These are phyloP conservation scores for Serilophus lunatus DNA, from an alignment of 2,113 vertebrate genomes.

Conservation along the genomic window DNA sequence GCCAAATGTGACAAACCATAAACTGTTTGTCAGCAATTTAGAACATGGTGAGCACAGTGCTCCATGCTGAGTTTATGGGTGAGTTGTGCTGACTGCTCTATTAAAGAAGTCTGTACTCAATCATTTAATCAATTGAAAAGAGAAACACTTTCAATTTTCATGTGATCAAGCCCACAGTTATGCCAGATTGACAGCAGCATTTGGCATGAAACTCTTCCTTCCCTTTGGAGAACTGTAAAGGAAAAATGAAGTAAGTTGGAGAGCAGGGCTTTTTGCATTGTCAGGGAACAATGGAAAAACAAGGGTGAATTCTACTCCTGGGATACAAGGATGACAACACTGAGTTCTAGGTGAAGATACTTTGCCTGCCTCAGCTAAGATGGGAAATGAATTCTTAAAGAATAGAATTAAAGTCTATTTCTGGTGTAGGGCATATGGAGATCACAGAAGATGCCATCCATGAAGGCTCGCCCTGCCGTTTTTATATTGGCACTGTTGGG, in stretches of 20 bases:
- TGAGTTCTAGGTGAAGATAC: background rate
- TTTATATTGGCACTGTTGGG: background rate
- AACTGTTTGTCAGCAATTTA: constrained; percentile 51
- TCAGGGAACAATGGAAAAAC: background rate
- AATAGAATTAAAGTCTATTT: background rate
- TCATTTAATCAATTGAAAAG: constrained; percentile 46
- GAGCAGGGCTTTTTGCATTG: background rate
- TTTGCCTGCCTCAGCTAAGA: background rate
- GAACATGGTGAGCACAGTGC: background rate
- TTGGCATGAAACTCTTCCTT: constrained; percentile 17
- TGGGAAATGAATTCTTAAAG: background rate
- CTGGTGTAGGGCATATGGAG: background rate
- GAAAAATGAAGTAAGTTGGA: background rate
- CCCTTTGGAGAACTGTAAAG: background rate
- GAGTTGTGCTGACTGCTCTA: constrained; percentile 11
- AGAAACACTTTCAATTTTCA: constrained; percentile 41
- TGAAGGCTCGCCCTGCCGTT: background rate
- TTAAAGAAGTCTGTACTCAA: constrained; percentile 22
- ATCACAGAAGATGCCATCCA: background rate
- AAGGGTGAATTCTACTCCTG: background rate
- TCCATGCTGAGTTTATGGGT: constrained; percentile 19
- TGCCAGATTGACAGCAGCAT: background rate
- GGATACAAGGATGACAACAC: background rate
- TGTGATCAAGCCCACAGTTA: constrained; percentile 2
- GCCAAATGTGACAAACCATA: constrained; percentile 40